A percentile compares a stretch with the other conserved stretches of the same genome.
Evolutionary conservation across 2,113 vertebrate species (phyloP).

Genomic region (Coreoperca whiteheadi): DNA sequence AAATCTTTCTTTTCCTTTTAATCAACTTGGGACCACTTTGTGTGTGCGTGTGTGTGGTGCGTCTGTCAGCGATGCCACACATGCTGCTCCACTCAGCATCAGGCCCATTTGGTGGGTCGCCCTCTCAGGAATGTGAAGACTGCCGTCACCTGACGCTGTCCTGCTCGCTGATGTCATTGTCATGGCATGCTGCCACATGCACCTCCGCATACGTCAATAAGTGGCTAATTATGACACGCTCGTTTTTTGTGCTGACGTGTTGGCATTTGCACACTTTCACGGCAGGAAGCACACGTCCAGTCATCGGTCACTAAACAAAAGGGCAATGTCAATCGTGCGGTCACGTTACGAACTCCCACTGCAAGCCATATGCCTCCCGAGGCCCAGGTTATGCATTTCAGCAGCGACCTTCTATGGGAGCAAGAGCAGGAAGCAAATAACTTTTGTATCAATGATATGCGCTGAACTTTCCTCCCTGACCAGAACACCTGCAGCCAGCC

Average conservation of each 20-base stretch:
- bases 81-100: conserved; percentile 67
- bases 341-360: too few relatives aligned
- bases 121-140: conserved; percentile 63
- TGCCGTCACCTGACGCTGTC: conserved; percentile 26
- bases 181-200: conserved; percentile 4
- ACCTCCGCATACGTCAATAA: not conserved
- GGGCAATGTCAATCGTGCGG: not conserved
- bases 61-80: conserved; percentile 65
- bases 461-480: too few relatives aligned
- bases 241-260: not conserved
- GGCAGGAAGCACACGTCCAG: not conserved
- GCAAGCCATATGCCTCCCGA: too few relatives aligned
- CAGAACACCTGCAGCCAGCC: too few relatives aligned
- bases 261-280: not conserved
- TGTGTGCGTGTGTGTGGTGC: conserved; percentile 2
- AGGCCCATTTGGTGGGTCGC: conserved; percentile 65
- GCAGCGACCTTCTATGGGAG: too few relatives aligned
- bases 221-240: too few relatives aligned
- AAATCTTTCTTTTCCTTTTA: not conserved
- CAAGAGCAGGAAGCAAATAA: too few relatives aligned
- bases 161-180: conserved; percentile 51
- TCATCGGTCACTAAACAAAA: not conserved
- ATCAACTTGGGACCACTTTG: not conserved
- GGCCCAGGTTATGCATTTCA: too few relatives aligned
- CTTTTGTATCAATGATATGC: too few relatives aligned